Conservation (phyloP, 2,888 invertebrate species). For the Seira musarum region DNA sequence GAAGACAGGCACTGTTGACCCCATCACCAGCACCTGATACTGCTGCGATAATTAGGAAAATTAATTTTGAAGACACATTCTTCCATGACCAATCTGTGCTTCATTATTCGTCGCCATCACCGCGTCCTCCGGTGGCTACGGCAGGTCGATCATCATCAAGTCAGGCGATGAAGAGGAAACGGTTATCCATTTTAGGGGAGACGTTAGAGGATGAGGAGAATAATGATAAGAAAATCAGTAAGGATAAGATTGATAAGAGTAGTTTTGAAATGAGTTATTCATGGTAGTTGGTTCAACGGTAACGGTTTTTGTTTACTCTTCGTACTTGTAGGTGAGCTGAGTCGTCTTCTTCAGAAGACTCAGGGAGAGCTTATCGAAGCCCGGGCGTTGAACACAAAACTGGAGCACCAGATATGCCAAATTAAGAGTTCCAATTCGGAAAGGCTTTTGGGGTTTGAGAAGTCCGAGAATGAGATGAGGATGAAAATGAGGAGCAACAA, state of each 20-base stretch:
- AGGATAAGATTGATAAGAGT: slow-evolving; percentile 10
- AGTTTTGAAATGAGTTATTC: slow-evolving; percentile 9
- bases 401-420: slow-evolving; percentile 63
- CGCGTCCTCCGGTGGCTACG: not conserved
- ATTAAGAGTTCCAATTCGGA: slow-evolving; percentile 54
- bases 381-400: slow-evolving; percentile 54
- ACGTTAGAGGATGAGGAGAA: slow-evolving; percentile 47
- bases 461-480: slow-evolving; percentile 49
- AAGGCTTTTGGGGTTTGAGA: slow-evolving; percentile 57
- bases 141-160: slow-evolving; percentile 8
- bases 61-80: slow-evolving; percentile 66
- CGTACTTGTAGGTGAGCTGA: slow-evolving; percentile 60
- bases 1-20: slow-evolving; percentile 39
- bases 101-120: slow-evolving; percentile 48
- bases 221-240: slow-evolving; percentile 58
- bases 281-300: not conserved
- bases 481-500: slow-evolving; percentile 44
- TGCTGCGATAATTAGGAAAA: slow-evolving; percentile 43
- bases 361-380: slow-evolving; percentile 66
- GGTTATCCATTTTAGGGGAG: slow-evolving; percentile 34
- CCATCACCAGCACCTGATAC: slow-evolving; percentile 29
- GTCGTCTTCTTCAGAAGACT: slow-evolving; percentile 62
- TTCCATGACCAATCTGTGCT: slow-evolving; percentile 55
- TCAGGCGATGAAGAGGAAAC: not conserved
- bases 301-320: not conserved